phyloP scores from a whole-genome alignment of 2,113 vertebrate genomes.

The Platichthys stellatus region DNA sequence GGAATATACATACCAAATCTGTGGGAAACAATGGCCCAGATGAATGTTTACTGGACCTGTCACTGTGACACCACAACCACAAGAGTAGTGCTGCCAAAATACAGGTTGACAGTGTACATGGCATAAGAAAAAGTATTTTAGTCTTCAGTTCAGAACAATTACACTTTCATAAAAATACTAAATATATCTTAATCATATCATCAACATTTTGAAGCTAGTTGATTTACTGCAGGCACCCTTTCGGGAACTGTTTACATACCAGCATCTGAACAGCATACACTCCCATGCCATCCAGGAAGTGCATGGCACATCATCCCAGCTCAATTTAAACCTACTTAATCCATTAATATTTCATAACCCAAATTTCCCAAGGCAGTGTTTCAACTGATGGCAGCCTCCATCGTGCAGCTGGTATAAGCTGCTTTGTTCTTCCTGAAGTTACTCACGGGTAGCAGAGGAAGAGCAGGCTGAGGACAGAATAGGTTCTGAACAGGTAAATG shows the following conservation, averaged over 20 bases:
- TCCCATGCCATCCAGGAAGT: background rate
- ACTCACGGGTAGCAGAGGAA: slow-evolving; percentile 99
- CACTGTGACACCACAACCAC: no score
- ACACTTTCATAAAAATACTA: no score
- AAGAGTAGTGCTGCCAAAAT: no score
- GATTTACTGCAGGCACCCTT: no score
- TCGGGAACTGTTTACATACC: background rate
- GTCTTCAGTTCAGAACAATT: no score
- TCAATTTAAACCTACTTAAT: background rate
- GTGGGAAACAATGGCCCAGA: background rate
- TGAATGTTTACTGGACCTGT: background rate
- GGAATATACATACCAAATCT: slow-evolving; percentile 99
- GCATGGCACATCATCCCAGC: background rate
- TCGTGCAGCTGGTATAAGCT: background rate
- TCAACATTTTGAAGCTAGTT: no score
- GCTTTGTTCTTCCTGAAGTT: background rate
- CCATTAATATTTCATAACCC: background rate
- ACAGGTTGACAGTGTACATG: no score
- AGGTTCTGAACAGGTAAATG: slow-evolving; percentile 95
- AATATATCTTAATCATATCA: no score
- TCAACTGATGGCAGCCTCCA: background rate
- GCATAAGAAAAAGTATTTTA: no score
- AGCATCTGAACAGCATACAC: no score
- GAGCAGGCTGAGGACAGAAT: slow-evolving; percentile 96
- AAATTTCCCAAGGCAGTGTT: background rate